A percentile compares a stretch with the other conserved stretches of the same genome.
These are phyloP conservation scores for Molossus molossus DNA, from an alignment of 2,797 vertebrate species.

Conservation along the genomic window DNA sequence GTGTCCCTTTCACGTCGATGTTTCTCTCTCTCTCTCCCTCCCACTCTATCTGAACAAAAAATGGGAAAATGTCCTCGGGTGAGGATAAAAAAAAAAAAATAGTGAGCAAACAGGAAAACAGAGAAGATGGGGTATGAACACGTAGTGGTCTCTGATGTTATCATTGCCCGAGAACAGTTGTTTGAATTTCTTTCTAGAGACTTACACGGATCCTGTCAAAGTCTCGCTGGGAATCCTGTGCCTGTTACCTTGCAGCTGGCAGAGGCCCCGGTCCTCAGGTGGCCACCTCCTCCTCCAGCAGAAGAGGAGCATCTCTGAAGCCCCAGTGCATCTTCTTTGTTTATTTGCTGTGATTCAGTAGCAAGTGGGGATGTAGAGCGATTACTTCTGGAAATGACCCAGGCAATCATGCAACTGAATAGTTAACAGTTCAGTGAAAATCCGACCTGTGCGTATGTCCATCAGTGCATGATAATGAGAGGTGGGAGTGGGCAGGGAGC, in stretches of 20 bases:
- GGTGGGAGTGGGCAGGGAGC: not conserved
- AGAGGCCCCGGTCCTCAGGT: not conserved
- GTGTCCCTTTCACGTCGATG: no score
- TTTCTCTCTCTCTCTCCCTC: no score
- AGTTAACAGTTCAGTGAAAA: not conserved
- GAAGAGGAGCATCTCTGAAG: not conserved
- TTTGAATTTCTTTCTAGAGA: conserved; percentile 59
- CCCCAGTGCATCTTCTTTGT: not conserved
- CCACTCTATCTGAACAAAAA: no score
- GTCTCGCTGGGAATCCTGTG: not conserved
- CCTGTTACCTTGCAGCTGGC: not conserved
- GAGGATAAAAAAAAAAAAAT: not conserved
- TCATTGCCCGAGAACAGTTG: conserved; percentile 60
- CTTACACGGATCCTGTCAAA: not conserved
- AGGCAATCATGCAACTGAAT: not conserved
- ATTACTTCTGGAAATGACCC: not conserved
- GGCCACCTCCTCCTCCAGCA: not conserved
- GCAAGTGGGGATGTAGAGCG: not conserved
- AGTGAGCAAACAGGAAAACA: not conserved
- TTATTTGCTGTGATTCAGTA: not conserved
- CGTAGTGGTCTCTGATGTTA: conserved; percentile 64
- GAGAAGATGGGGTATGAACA: conserved; percentile 20
- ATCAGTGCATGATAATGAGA: not conserved
- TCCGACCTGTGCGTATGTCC: not conserved
- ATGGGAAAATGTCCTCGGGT: no score